phyloP scores from a whole-genome alignment of 1,140 invertebrate species.

The Venturia canescens region DNA sequence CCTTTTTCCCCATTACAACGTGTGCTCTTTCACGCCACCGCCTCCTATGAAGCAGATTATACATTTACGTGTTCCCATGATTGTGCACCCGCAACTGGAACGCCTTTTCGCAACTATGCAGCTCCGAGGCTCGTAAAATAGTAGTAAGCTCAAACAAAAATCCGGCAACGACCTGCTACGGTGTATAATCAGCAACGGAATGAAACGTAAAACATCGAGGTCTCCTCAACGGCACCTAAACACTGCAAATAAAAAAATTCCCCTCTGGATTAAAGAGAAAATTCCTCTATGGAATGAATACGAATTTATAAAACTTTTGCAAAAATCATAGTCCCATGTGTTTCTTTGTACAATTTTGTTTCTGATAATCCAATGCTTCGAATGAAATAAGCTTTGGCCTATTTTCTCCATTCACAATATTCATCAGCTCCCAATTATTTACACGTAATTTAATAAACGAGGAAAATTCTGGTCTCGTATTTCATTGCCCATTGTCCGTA shows the following conservation, averaged over 20 bases:
- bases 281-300: neutral
- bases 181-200: neutral
- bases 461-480: no score
- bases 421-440: no score
- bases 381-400: no score
- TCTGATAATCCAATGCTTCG: no score
- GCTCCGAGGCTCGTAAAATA: neutral
- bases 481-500: no score
- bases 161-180: neutral
- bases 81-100: neutral
- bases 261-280: neutral
- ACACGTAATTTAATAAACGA: no score
- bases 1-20: neutral
- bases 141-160: neutral
- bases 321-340: neutral
- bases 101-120: neutral
- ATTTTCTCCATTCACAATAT: no score
- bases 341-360: neutral
- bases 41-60: conserved; percentile 10
- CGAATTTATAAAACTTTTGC: neutral
- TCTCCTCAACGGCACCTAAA: neutral
- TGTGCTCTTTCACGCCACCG: conserved; percentile 12
- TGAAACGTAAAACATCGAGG: neutral
- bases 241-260: neutral
- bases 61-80: neutral